Base-by-base conservation (phyloP, 2,113 vertebrate species). In the Apodemus speciosus region DNA sequence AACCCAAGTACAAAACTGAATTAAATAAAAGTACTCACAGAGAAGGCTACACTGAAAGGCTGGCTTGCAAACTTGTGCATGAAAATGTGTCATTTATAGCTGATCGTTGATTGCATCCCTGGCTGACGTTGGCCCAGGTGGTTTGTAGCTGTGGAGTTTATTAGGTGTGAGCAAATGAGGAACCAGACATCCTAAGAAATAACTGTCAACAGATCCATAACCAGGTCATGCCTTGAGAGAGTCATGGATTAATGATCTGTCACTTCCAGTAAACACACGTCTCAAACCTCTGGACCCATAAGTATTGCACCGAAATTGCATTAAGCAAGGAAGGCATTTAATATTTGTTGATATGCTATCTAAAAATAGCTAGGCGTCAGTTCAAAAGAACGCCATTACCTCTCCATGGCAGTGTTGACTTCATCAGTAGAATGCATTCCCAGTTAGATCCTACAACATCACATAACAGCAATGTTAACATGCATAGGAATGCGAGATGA, bases 161-260 rank as follows among this genome's bases (percentile, higher is more conserved):
- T 97, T 96, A 94, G 51, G 85, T 92, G 94, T 80, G 72, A 88
- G 69, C 68, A 92, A 66, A 94, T 88, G 84, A 93, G 94, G 95
- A 96, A 87, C 93, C 81, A 96, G 94, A 97, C 95, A 49, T 69
- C 95, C 95, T 97, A 94, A 95, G 95, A 97, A 96, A 97, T 95
- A 90, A 94, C 92, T 88, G 68, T 96, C 93, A 92, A 56, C 95
- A 86, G 84, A n/a, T 32, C 92, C 60, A 76, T 89, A 91, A 97
- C 91, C 60, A 93, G 89, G 96, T 96, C 77, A 62, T 53, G 64
- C 71, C 84, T 80, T 91, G 56, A 86, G 90, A 96, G 35, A 95
- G n/a, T n/a, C 66, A 96, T 77, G 92, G 87, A 96, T 97, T 97
- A 97, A 97, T 90, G 91, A 97, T 94, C 93, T 97, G 95, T 95